Evolutionary conservation across 2,888 invertebrate species (phyloP), one percentile per base, ranked within the genome.

Genomic region (Cephus nigrinus): DNA sequence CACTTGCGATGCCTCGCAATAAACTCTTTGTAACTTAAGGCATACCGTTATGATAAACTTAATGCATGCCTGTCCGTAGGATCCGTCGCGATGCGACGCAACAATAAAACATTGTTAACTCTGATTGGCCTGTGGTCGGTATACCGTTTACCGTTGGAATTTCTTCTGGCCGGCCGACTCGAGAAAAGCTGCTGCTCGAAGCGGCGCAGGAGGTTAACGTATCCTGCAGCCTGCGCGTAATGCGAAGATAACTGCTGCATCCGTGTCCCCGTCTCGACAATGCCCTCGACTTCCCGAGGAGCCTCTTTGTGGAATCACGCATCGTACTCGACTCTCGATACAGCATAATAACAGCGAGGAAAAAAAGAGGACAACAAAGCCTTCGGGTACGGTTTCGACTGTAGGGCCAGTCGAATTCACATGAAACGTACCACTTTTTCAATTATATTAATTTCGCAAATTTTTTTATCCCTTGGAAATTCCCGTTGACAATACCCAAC

Each of bases 101-200:
- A 90, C 90, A 90, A 91, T 90, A 90, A 90, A 90, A 91, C 90
- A 90, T 90, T 91, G 90, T 90, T 90, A 88, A 89, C 87, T 86
- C 84, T 89, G 89, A 90, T 90, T 90, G 88, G 86, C 87, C 87
- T 86, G 88, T 88, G 87, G 88, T 86, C 83, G 84, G 87, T 84
- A 86, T 86, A 82, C 84, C 86, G 84, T 87, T 88, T 86, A 82
- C 85, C 85, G 85, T 75, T 87, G 87, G 87, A 87, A 87, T 86
- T 86, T 83, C 87, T 82, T 81, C 75, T 55, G 76, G 73, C 77
- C 55, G 9, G 55, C 23, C 55, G 55, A 55, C 55, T 55, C 55
- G 55, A 55, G 55, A 55, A 76, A 33, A 73, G 76, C 35, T 76
- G 71, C 78, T 77, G 68, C 74, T 75, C 75, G 77, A 79, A 73